Percentiles rank a stretch among this genome's conserved stretches.
Evolutionary conservation across 2,113 vertebrate genomes (phyloP).

Genomic region (Ovis canadensis): DNA sequence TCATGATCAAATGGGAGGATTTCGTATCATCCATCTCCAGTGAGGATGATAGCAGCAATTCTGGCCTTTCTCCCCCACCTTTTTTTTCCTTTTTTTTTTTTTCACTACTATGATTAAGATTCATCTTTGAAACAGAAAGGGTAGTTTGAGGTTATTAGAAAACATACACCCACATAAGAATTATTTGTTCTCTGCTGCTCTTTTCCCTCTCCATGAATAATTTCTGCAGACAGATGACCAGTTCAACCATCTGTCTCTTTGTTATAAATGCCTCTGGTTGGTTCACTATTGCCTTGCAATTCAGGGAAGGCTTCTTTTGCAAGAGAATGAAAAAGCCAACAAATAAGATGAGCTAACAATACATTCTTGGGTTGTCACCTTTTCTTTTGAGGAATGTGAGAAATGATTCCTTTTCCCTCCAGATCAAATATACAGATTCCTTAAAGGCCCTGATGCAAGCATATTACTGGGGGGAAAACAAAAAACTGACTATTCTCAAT

Average conservation of each 20-base stretch:
- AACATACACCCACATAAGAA: not conserved
- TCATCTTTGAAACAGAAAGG: slow-evolving; percentile 1
- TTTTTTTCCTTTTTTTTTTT: not conserved
- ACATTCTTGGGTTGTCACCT: not conserved
- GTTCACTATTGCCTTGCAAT: slow-evolving; percentile 5
- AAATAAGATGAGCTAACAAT: not conserved
- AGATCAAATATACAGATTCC: not conserved
- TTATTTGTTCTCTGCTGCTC: slow-evolving; percentile 11
- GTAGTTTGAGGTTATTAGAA: slow-evolving; percentile 18
- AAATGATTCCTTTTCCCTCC: not conserved
- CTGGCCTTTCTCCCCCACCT: not conserved
- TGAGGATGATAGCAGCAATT: not conserved
- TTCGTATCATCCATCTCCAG: slow-evolving; percentile 14
- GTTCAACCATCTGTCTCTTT: slow-evolving; percentile 44
- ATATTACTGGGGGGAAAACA: not conserved
- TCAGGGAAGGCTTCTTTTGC: slow-evolving; percentile 7
- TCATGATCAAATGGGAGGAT: slow-evolving; percentile 48
- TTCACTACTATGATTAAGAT: slow-evolving; percentile 3
- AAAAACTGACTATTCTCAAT: not conserved
- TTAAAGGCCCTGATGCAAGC: not conserved
- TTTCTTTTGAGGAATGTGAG: not conserved
- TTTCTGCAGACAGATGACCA: slow-evolving; percentile 58
- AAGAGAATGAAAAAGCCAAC: not conserved
- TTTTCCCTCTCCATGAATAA: slow-evolving; percentile 30
- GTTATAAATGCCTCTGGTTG: slow-evolving; percentile 16